Evolutionary conservation across 2,888 invertebrate genomes (phyloP).

Genomic region (Cephus runcator): DNA sequence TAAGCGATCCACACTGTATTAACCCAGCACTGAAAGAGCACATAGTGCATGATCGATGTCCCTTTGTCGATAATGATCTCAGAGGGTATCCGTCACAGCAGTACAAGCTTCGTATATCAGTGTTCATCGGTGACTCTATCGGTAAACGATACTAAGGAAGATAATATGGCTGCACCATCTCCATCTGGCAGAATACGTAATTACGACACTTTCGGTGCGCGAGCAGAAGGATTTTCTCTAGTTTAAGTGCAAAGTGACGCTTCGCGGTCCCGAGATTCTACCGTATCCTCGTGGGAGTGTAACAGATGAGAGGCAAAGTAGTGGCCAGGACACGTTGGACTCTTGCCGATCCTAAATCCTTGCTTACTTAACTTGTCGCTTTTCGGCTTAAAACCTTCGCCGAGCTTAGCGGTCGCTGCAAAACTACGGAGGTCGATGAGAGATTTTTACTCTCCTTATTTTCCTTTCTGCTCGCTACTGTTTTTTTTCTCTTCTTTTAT

Average conservation of each 20-base stretch:
- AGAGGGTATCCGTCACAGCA: not conserved
- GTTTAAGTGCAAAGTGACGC: slow-evolving; percentile 59
- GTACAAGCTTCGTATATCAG: not conserved
- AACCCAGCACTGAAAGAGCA: not conserved
- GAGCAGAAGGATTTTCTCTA: slow-evolving; percentile 21
- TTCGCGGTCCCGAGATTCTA: slow-evolving; percentile 54
- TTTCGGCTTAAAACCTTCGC: slow-evolving; percentile 56
- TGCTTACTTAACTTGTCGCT: slow-evolving; percentile 62
- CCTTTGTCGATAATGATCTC: not conserved
- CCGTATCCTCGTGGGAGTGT: slow-evolving; percentile 61
- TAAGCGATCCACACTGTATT: slow-evolving; percentile 23
- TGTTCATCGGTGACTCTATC: not conserved
- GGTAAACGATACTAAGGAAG: not conserved
- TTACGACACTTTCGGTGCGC: not conserved
- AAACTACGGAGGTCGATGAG: slow-evolving; percentile 17
- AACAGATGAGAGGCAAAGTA: slow-evolving; percentile 45
- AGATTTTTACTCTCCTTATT: not conserved
- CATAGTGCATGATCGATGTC: slow-evolving; percentile 1
- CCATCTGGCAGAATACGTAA: not conserved
- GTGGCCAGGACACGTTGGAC: slow-evolving; percentile 22
- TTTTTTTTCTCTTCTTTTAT: not conserved
- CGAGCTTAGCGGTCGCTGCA: slow-evolving; percentile 47
- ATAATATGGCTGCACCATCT: not conserved
- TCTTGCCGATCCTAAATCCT: slow-evolving; percentile 52
- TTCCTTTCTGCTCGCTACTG: not conserved